phyloP scores from a whole-genome alignment of 2,797 vertebrate species.

The Lithobates sylvaticus region DNA sequence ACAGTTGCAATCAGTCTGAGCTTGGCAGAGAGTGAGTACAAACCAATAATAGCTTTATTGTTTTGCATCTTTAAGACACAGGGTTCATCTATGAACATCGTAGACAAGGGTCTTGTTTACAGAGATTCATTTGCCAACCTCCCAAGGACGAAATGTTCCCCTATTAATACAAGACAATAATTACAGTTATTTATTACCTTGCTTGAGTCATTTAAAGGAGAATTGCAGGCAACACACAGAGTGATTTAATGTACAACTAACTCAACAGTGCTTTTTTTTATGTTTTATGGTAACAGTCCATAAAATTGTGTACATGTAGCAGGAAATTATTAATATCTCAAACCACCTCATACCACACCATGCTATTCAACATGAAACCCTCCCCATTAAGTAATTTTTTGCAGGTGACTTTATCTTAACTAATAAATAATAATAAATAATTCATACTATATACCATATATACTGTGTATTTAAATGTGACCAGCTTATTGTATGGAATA shows the following conservation, averaged over 20 bases:
- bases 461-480: too few relatives aligned
- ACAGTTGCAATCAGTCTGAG: background rate
- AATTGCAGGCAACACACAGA: background rate
- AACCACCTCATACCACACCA: background rate
- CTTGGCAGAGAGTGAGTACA: background rate
- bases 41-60: background rate
- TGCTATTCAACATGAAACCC: background rate
- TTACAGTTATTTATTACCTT: background rate
- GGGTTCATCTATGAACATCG: background rate
- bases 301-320: too few relatives aligned
- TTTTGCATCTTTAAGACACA: background rate
- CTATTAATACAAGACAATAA: background rate
- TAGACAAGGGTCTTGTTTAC: background rate
- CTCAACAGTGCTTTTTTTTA: too few relatives aligned
- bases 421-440: too few relatives aligned
- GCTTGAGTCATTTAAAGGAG: background rate
- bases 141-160: background rate
- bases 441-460: too few relatives aligned
- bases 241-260: too few relatives aligned
- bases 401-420: too few relatives aligned
- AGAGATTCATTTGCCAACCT: background rate
- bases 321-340: background rate
- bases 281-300: background rate
- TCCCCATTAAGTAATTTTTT: too few relatives aligned
- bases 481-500: too few relatives aligned